These are phyloP conservation scores for Timema cristinae DNA, from an alignment of 2,888 invertebrate genomes.

Conservation along the genomic window DNA sequence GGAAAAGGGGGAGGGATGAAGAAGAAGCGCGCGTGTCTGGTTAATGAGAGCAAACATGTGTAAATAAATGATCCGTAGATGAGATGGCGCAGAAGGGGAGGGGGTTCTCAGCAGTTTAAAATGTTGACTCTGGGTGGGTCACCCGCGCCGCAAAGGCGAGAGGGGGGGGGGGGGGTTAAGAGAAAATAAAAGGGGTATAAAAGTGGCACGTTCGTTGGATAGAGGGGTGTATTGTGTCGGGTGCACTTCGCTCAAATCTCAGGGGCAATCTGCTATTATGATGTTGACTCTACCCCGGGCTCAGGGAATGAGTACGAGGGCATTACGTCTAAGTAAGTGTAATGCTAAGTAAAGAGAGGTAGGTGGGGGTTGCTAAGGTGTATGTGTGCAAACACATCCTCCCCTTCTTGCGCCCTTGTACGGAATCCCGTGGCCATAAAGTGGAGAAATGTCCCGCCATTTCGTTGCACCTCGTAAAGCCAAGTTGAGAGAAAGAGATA, in stretches of 20 bases:
- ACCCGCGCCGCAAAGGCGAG: too few relatives aligned
- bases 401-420: not conserved
- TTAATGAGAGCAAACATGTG: not conserved
- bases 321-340: not conserved
- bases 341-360: constrained; percentile 9
- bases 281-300: not conserved
- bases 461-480: constrained; percentile 24
- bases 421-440: constrained; percentile 17
- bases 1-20: not conserved
- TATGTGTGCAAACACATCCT: constrained; percentile 15
- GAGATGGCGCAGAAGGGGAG: too few relatives aligned
- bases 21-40: not conserved
- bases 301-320: constrained; percentile 6
- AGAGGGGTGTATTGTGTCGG: too few relatives aligned
- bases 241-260: not conserved
- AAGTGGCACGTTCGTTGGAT: too few relatives aligned
- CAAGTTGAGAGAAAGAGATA: not conserved
- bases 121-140: too few relatives aligned
- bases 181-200: too few relatives aligned
- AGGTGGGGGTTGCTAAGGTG: not conserved
- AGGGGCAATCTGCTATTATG: constrained; percentile 12
- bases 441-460: constrained; percentile 18
- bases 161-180: too few relatives aligned
- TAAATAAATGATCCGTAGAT: not conserved
- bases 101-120: too few relatives aligned